A percentile compares a stretch with the other conserved stretches of the same genome.
These are phyloP conservation scores for Clivina fossor DNA, from an alignment of 2,888 invertebrate species.

Conservation along the genomic window DNA sequence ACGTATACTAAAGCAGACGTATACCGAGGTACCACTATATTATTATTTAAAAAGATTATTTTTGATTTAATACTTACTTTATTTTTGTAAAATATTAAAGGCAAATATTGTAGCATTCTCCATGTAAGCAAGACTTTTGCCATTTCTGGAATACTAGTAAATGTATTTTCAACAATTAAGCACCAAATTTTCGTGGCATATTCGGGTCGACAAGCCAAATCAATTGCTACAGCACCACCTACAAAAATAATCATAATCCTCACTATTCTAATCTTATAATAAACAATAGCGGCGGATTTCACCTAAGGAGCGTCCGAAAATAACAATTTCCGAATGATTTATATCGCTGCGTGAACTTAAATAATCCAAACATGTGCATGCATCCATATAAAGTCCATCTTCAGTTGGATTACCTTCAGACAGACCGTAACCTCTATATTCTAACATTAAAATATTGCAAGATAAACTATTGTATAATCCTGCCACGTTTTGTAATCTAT, in stretches of 20 bases:
- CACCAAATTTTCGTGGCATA: constrained; percentile 82
- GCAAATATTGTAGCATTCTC: constrained; percentile 72
- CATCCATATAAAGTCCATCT: constrained; percentile 83
- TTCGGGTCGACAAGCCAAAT: constrained; percentile 75
- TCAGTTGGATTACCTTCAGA: constrained; percentile 89
- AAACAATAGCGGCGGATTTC: constrained; percentile 49
- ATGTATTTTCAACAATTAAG: constrained; percentile 90
- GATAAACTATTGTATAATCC: constrained; percentile 79
- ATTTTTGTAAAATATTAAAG: constrained; percentile 85
- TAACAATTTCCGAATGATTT: constrained; percentile 78
- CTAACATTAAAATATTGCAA: constrained; percentile 89
- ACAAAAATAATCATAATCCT: constrained; percentile 41
- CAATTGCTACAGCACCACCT: constrained; percentile 92
- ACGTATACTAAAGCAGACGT: too few relatives aligned
- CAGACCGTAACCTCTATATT: constrained; percentile 92
- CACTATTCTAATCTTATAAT: constrained; percentile 18
- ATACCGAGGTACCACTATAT: too few relatives aligned
- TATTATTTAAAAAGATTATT: too few relatives aligned
- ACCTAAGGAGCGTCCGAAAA: constrained; percentile 90
- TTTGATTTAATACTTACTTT: too few relatives aligned
- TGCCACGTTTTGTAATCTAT: constrained; percentile 84
- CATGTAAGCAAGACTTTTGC: constrained; percentile 79
- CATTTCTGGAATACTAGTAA: constrained; percentile 93
- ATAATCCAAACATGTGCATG: constrained; percentile 84
- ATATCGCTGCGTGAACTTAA: constrained; percentile 79